Evolutionary conservation across 2,888 invertebrate genomes (phyloP), one percentile per base, ranked within the genome.

Genomic region (Cabera pusaria): DNA sequence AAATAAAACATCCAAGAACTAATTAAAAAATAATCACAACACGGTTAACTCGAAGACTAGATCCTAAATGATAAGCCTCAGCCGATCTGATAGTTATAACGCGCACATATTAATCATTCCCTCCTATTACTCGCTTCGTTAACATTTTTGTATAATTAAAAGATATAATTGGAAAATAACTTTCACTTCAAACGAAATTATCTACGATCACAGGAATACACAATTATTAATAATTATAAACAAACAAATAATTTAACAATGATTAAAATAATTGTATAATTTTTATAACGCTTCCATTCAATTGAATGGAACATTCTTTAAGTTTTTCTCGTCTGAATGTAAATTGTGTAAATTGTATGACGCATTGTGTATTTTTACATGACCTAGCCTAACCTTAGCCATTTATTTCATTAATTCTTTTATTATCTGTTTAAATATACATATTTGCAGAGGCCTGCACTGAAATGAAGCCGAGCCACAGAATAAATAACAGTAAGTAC

Each of bases 41-140:
- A 32, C 48, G 59, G 64, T 64, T 61, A 65, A 50, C 46, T 61
- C 59, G 60, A 50, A 43, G 16, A 23, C 50, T 56, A 63, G 64
- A 69, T 75, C 46, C 37, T 27, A 33, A 35, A 8, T 37, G 73
- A 75, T 73, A 66, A 70, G 23, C 8, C 45, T 36, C 34, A 14
- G 27, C 25, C 46, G 49, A 62, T 63, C 59, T 37, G 48, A 58
- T 51, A 52, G 58, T 58, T 45, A 56, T 14, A 2, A 41, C 19
- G 19, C 44, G 38, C 44, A 56, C 53, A 55, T 59, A 61, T 64
- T 61, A 59, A 62, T 65, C 57, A 57, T 55, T 49, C 8, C 11
- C 45, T 55, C 56, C 52, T 49, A 50, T 52, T 52, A 50, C 33
- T 9, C 35, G 53, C 46, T 63, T 68, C 66, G 63, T 72, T 70